phyloP scores from a whole-genome alignment of 1,140 invertebrate genomes.

The Plectus sambesii region DNA sequence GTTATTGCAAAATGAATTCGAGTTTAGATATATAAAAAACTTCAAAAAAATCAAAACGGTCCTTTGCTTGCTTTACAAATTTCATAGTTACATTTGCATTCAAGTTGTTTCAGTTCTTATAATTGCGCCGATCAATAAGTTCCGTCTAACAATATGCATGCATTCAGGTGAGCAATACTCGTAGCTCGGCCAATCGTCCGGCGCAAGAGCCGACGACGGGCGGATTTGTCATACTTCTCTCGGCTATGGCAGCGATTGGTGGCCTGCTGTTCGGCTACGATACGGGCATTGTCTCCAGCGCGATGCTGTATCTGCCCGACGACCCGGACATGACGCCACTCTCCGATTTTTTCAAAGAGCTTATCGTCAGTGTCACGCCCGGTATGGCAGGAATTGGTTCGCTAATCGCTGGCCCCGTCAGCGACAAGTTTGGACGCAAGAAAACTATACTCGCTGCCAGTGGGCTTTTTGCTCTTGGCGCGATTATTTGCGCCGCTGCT shows the following conservation, averaged over 20 bases:
- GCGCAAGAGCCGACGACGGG: constrained; percentile 28
- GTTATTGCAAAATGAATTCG: too few relatives aligned
- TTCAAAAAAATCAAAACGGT: too few relatives aligned
- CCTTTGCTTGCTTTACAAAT: too few relatives aligned
- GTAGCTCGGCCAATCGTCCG: too few relatives aligned
- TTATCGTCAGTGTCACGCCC: constrained; percentile 52
- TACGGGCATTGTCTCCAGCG: constrained; percentile 57
- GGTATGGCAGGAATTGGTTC: constrained; percentile 52
- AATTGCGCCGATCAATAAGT: too few relatives aligned
- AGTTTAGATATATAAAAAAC: too few relatives aligned
- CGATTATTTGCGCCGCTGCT: constrained; percentile 53
- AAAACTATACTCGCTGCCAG: constrained; percentile 53
- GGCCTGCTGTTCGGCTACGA: constrained; percentile 61
- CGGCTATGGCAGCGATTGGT: constrained; percentile 53
- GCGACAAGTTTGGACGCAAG: constrained; percentile 53
- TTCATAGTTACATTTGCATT: too few relatives aligned
- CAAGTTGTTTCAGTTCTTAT: too few relatives aligned
- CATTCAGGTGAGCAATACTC: too few relatives aligned
- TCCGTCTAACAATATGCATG: too few relatives aligned
- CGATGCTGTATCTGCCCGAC: constrained; percentile 53
- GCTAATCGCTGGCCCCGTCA: constrained; percentile 51
- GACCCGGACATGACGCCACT: constrained; percentile 23
- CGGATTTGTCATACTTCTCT: constrained; percentile 49
- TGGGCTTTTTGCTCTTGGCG: constrained; percentile 53
- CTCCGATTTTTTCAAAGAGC: constrained; percentile 51